Evolutionary conservation across 2,797 vertebrate species (phyloP), one percentile per base, ranked within the genome.

Genomic region (Silurus aristotelis): DNA sequence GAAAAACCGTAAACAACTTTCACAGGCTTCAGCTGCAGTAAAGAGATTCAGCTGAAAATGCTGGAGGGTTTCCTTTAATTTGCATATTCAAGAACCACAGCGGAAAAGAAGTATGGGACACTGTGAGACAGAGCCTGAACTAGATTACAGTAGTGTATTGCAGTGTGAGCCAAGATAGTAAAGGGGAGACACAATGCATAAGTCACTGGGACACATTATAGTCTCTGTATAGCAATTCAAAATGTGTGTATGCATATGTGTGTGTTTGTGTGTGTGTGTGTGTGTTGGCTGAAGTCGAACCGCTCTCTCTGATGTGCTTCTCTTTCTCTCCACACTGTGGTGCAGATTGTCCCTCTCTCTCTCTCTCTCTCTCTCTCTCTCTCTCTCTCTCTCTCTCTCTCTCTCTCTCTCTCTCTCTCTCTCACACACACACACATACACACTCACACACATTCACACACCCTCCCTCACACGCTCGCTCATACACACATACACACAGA

Each of bases 261-360:
- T 61, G 31, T 13, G 55, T 58, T 7, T 77, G 73, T 76, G 72
- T 75, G 76, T 60, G 72, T 75, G 76, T 60, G 55, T 61, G 75
- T 78, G 75, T 60, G 9, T 77, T 48, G 61, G 5, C 56, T 52
- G 6, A 70, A 38, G 52, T 22, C 6, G 6, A 68, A 68, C 27
- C 55, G 12, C 25, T 13, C 19, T 3, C 64, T 68, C 48, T 83
- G 68, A 73, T 73, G 68, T 20, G 38, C 25, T 83, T 83, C 82
- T 75, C 43, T 73, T 78, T 84, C 83, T 84, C 12, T 84, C 72
- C 72, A 84, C 83, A 63, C 56, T 83, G 82, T 73, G 82, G 82
- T 73, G 82, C 82, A 73, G 56, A 56, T 73, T 63, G 56, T 2
- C 77, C n/a, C 72, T 56, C n/a, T 15, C 48, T 56, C 80, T 31